phyloP scores from a whole-genome alignment of 2,113 vertebrate genomes.

The Microcebus griseorufus region DNA sequence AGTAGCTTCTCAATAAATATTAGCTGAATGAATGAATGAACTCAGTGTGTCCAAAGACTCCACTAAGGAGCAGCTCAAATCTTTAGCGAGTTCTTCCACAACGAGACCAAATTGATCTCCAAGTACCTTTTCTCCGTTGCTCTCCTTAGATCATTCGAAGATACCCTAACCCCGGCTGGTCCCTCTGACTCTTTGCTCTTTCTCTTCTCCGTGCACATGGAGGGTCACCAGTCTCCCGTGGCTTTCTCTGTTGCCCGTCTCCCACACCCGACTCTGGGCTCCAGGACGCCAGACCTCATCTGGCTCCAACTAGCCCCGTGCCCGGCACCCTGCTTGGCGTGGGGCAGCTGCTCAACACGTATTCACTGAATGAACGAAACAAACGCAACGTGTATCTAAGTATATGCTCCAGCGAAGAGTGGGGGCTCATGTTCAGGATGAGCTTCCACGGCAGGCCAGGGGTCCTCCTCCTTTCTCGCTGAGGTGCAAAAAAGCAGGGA shows the following conservation, averaged over 20 bases:
- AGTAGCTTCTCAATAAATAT: neutral
- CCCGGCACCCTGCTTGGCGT: neutral
- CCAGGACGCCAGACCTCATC: neutral
- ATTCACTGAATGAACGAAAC: neutral
- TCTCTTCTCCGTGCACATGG: neutral
- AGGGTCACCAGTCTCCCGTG: no score
- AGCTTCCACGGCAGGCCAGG: neutral
- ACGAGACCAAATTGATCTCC: neutral
- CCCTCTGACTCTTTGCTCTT: neutral
- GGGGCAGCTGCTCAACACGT: fast-evolving
- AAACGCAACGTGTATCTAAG: neutral
- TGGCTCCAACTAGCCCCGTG: neutral
- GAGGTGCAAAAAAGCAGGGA: neutral
- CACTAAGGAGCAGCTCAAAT: neutral
- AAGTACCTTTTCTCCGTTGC: no score
- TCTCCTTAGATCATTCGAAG: neutral
- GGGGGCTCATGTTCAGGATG: neutral
- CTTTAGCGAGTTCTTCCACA: neutral
- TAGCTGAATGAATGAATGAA: neutral
- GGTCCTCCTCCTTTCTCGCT: neutral
- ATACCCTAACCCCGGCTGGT: no score
- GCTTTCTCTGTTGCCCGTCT: no score
- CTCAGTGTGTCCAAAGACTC: neutral
- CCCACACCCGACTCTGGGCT: neutral
- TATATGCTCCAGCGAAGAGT: neutral